Base-by-base conservation (phyloP, 1,140 invertebrate genomes). In the Hestina assimilis region DNA sequence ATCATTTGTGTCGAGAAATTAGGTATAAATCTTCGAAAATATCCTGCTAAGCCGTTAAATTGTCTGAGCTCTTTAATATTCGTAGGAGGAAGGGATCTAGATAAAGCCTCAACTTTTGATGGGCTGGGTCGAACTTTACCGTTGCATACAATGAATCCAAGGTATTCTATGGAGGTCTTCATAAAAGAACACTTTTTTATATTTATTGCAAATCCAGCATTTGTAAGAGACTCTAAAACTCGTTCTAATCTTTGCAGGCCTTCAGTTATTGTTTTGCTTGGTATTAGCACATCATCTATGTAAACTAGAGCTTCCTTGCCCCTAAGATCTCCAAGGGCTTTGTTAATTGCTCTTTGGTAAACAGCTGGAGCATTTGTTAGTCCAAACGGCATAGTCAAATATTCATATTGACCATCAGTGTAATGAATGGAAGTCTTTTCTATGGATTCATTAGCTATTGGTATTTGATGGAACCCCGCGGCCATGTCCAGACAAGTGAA, bases 321-420 rank as follows among this genome's bases (percentile, higher is more conserved):
- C 4, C 28, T 17, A 26, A 45, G 24, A 1, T 21, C 12, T 14
- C 17, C 7, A 6, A 45, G 1, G 8, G 42, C 42, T 1, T 21
- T 24, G 11, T 15, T 40, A n/a, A 52, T 52, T 8, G 33, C 24
- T 11, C 48, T 26, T 41, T 52, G 48, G 28, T 23, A 51, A 7
- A 52, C 48, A 1, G 20, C 24, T 19, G 48, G 48, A 4, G 48
- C 48, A 26, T 52, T 52, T 9, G 21, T 20, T 29, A 52, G 41
- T 0, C 48, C 48, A 15, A 52, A 52, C 11, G 48, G 48, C 48
- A 52, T 52, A 17, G 48, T 23, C 7, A 52, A 14, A 8, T 52
- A 52, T 12, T 52, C 48, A 14, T 41, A 52, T 11, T 52, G 48
- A 11, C 33, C 48, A 15, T 52, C 35, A 3, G 21, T 12, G 8